phyloP scores from a whole-genome alignment of 2,797 vertebrate species.

The Linurgus olivaceus region DNA sequence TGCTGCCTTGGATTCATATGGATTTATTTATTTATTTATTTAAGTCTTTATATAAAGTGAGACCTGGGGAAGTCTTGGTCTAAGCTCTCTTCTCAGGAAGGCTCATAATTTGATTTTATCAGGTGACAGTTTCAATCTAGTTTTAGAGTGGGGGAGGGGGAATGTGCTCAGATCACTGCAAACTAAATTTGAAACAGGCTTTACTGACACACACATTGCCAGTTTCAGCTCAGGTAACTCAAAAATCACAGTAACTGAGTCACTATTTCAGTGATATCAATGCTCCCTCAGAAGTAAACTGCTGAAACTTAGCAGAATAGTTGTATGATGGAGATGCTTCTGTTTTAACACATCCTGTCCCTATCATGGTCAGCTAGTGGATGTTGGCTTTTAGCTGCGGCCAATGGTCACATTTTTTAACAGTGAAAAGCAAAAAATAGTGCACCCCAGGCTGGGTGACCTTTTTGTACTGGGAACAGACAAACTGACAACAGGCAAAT shows the following conservation, averaged over 20 bases:
- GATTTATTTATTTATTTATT: background rate
- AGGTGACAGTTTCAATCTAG: background rate
- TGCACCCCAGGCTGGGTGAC: background rate
- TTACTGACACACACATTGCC: background rate
- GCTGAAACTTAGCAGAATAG: background rate
- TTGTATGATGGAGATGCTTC: background rate
- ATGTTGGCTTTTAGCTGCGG: background rate
- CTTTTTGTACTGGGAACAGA: background rate
- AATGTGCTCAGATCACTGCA: background rate
- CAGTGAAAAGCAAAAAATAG: background rate
- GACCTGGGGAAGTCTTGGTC: background rate
- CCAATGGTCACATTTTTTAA: background rate
- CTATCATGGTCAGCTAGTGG: background rate
- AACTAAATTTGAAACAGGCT: background rate
- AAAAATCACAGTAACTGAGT: background rate
- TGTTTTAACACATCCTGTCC: background rate
- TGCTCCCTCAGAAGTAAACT: background rate
- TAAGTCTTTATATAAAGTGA: background rate
- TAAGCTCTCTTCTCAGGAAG: background rate
- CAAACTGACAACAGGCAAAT: background rate
- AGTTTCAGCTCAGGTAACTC: conserved; percentile 23
- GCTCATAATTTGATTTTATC: background rate
- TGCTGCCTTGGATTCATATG: background rate
- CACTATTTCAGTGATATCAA: conserved; percentile 8
- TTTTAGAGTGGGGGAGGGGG: background rate